Base-by-base conservation (phyloP, 2,888 invertebrate species). In the Catocala fraxini region DNA sequence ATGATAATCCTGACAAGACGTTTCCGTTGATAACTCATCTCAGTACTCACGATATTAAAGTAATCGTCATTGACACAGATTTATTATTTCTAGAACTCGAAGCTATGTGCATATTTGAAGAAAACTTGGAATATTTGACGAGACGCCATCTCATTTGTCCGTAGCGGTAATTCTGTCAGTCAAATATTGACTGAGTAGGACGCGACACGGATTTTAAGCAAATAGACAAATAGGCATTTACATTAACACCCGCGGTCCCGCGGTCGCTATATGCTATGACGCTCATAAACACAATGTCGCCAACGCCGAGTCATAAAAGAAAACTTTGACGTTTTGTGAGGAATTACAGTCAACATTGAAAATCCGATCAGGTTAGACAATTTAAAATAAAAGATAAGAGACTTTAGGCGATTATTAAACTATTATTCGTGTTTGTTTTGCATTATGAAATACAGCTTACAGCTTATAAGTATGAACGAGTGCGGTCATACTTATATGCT, bases 161-260 rank as follows among this genome's bases (percentile, higher is more conserved):
- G 85, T 90, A 93, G 92, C 93, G 92, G 93, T 93, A 92, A 91
- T 92, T 89, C 86, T 84, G 88, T 80, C 86, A 82, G 83, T 86
- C 88, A 90, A 94, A 93, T 93, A 93, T 93, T 94, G 90, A 91
- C 92, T 70, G 84, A 89, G 90, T 87, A 87, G 89, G 90, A 92
- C 89, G 87, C 90, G 93, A 93, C 93, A 93, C 91, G 89, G 92
- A 93, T 92, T 92, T 92, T 88, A 82, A 84, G 86, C 85, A 92
- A 92, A 93, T 89, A 92, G 84, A 86, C 89, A 90, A 91, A 92
- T 90, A 92, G 88, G 86, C 89, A 89, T 91, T 90, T 89, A 90
- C 89, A 90, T 91, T 91, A 90, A 85, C 91, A 89, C 88, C 84
- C 84, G n/a, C n/a, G n/a, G n/a, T n/a, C n/a, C n/a, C n/a, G n/a